Percentiles rank a stretch among this genome's conserved stretches.
These are phyloP conservation scores for Doryteuthis pealeii DNA, from an alignment of 1,140 invertebrate genomes.

Conservation along the genomic window DNA sequence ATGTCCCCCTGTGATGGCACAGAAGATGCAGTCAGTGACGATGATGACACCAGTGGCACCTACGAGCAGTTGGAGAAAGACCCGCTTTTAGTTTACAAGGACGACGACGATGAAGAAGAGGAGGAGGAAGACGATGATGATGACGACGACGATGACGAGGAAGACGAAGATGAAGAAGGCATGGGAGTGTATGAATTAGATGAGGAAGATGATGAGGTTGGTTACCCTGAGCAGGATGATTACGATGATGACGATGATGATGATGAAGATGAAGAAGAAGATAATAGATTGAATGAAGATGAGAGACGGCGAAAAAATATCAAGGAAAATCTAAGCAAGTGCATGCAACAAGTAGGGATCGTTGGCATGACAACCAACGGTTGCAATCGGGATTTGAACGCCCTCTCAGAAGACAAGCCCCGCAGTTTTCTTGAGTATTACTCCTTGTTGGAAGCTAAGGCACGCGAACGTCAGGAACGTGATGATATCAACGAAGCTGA, in stretches of 20 bases:
- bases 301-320: background rate
- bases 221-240: background rate
- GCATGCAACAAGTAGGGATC: background rate
- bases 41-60: conserved; percentile 12
- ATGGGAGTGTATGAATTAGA: conserved; percentile 7
- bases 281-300: background rate
- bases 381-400: background rate
- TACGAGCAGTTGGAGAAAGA: conserved; percentile 9
- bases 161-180: conserved; percentile 5
- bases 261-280: background rate
- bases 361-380: background rate
- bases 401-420: conserved; percentile 21
- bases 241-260: background rate
- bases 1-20: conserved; percentile 1
- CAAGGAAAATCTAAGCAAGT: background rate
- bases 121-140: conserved; percentile 2
- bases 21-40: background rate
- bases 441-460: conserved; percentile 45
- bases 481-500: conserved; percentile 21
- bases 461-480: conserved; percentile 28
- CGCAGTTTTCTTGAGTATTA: conserved; percentile 46
- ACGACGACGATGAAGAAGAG: background rate
- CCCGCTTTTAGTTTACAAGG: background rate
- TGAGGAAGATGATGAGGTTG: background rate
- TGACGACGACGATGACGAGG: background rate